Evolutionary conservation across 2,888 invertebrate species (phyloP), one percentile per base, ranked within the genome.

Genomic region (Hirudinaria manillensis): DNA sequence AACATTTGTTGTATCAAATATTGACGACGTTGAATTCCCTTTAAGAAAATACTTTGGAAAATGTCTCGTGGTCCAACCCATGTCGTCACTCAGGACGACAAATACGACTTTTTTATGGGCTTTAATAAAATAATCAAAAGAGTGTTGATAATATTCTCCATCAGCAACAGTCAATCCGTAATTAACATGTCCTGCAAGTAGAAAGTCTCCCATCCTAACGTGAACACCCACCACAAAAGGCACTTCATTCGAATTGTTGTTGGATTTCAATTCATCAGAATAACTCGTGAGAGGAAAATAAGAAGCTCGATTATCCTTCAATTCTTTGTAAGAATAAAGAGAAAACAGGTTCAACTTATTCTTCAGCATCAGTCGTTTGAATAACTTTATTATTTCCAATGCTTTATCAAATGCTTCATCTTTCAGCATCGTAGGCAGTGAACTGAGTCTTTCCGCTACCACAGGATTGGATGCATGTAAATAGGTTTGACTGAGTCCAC

Each of bases 401-500:
- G 61, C 61, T 16, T 61, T 61, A 27, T 61, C 61, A 61, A 27
- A 61, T 13, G 61, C 61, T 4, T 19, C 61, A 61, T 61, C 61
- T 16, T 61, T 61, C 4, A 61, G 61, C n/a, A 61, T 4, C n/a
- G 13, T 24, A 1, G 61, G 61, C 61, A 61, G n/a, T n/a, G 1
- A 61, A 3, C 29, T 24, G 61, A 61, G 61, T 61, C 29, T 61
- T 1, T 29, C 29, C 10, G 24, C 29, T 10, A 61, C 61, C n/a
- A 21, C 61, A 27, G 29, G 29, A 16, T 7, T 61, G 7, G n/a
- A 61, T 21, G 24, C n/a, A 51, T 72, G 34, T 53, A 21, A 13
- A 53, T 29, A 72, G 51, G 72, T 72, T 72, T 72, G 72, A 72
- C 72, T 72, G 29, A 72, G 29, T 29, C 72, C 72, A 72, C 72